Base-by-base conservation (phyloP, 2,113 vertebrate species). In the Nesogale talazaci region DNA sequence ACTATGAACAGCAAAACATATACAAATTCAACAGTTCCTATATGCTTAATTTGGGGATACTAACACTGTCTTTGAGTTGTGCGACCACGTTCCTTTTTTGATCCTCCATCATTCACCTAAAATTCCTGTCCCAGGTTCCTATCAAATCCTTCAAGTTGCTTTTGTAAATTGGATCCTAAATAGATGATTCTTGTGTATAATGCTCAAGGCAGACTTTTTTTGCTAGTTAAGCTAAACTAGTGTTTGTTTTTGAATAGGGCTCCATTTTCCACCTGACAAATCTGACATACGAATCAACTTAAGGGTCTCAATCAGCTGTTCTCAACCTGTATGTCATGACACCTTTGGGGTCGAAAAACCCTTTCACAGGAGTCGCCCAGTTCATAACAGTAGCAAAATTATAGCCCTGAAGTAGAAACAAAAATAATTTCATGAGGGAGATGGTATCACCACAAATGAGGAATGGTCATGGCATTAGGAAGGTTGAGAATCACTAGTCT, bases 251-350 rank as follows among this genome's bases (percentile, higher is more conserved):
- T 61, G 23, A 61, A 20, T 61, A 3, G 29, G 74, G 31, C 75
- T 52, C 56, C 29, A n/a, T 85, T 78, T 77, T 72, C 40, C 72
- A 14, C 52, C 14, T n/a, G 67, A 81, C n/a, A 82, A 63, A 78
- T 89, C 40, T 57, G 38, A n/a, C 91, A 89, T 74, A 80, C 20
- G n/a, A 94, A 91, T 65, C 91, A 83, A 89, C 34, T 57, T 25
- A 61, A 70, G 65, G 89, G 7, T 36, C 46, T 52, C 10, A 52
- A 52, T 9, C 46, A 52, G 46, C 46, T 9, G 46, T 52, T 52
- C 46, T 52, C 46, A 52, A 52, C 10, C 10, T 52, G 46, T 52
- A 12, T 2, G 46, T 52, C 46, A 12, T 12, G 14, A 52, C 46
- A 9, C 46, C 46, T 52, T 52, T 52, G 46, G 46, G 46, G 46